Evolutionary conservation across 2,797 vertebrate genomes (phyloP), one percentile per base, ranked within the genome.

Genomic region (Molossus molossus): DNA sequence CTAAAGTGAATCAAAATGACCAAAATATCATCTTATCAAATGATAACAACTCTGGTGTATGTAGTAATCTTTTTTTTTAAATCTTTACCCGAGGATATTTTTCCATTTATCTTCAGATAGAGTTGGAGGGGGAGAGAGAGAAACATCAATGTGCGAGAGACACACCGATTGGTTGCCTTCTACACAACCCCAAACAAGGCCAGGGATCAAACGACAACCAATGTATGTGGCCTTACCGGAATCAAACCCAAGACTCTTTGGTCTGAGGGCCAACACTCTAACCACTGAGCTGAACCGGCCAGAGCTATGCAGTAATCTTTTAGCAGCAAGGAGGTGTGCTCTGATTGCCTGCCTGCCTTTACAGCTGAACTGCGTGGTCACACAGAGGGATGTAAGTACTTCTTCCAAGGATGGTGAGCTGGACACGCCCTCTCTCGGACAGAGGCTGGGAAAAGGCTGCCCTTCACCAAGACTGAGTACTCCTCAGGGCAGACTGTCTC

Each of bases 1-100:
- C 57, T 29, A 73, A 89, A 87, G 67, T 75, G 37, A 90, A 33
- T 81, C 11, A 53, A 62, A 81, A 90, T 81, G 14, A 91, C 20
- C 23, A 2, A 53, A 81, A 86, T 69, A 37, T 37, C 29, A 62
- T 27, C 60, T 58, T 82, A 45, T 72, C 14, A n/a, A 40, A 20
- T 58, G 73, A 67, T 1, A 87, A 40, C 10, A 77, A 25, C 40
- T 75, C 53, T 91, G 86, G 67, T 23, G 21, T 20, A 77, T 15
- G 53, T 17, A 48, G 14, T 48, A 5, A 45, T 75, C 9, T 81
- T 92, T 79, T 62, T 45, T 45, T 45, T 45, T 3, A 5, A 45
- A 45, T 45, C 40, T 45, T 45, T 6, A 45, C 40, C 40, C 6
- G 40, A 45, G 40, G 40, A 45, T 45, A 45, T 45, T 45, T 45